A percentile compares a stretch with the other conserved stretches of the same genome.
Evolutionary conservation across 2,888 invertebrate species (phyloP).

Genomic region (Tuta absoluta): DNA sequence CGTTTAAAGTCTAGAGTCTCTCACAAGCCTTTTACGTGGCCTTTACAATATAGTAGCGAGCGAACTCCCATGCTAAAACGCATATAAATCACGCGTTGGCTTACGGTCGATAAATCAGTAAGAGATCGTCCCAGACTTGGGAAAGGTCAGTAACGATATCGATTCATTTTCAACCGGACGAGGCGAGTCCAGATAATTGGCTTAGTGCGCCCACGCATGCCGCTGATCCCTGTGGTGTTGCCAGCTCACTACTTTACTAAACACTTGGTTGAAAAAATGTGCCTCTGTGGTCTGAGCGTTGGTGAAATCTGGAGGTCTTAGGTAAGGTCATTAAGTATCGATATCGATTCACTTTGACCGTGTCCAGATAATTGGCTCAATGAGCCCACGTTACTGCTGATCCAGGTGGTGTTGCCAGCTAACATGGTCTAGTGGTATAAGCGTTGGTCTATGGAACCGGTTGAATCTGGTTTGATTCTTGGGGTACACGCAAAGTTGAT

Average conservation of each 20-base stretch:
- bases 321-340: too few relatives aligned
- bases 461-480: too few relatives aligned
- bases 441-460: too few relatives aligned
- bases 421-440: too few relatives aligned
- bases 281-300: not conserved
- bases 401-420: too few relatives aligned
- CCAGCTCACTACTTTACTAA: not conserved
- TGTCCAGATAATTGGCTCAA: too few relatives aligned
- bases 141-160: constrained; percentile 28
- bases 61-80: not conserved
- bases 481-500: too few relatives aligned
- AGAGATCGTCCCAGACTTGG: constrained; percentile 22
- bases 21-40: not conserved
- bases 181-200: constrained; percentile 29
- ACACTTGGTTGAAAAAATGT: not conserved
- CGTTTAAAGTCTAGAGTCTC: too few relatives aligned
- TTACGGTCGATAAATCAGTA: constrained; percentile 20
- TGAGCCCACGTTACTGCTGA: too few relatives aligned
- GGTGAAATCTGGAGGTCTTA: too few relatives aligned
- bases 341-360: too few relatives aligned
- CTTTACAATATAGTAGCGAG: not conserved
- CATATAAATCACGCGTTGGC: not conserved
- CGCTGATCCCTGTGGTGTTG: constrained; percentile 1
- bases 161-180: constrained; percentile 30
- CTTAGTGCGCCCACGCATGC: constrained; percentile 29